A percentile compares a stretch with the other conserved stretches of the same genome.
phyloP scores from a whole-genome alignment of 2,888 invertebrate genomes.

The Rotaria macrura region DNA sequence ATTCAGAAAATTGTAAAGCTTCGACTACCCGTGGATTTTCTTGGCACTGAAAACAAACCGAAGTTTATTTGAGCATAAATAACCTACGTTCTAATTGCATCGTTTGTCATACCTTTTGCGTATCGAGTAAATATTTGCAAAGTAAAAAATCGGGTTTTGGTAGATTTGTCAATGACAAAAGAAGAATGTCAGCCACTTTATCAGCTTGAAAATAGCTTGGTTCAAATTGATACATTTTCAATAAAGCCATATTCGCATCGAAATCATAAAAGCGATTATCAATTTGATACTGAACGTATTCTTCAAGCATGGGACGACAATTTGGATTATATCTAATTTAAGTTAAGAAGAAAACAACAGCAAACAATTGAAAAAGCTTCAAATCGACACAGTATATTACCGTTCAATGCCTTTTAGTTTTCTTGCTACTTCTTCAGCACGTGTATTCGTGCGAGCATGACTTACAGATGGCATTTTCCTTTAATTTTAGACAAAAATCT shows the following conservation, averaged over 20 bases:
- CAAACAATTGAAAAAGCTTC: too few relatives aligned
- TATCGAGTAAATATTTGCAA: slow-evolving; percentile 62
- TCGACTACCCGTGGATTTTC: slow-evolving; percentile 74
- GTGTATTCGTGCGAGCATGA: not conserved
- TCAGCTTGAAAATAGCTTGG: slow-evolving; percentile 66
- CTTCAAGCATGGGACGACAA: slow-evolving; percentile 74
- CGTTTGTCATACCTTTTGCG: not conserved
- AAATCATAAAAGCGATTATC: slow-evolving; percentile 85
- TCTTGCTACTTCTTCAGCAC: not conserved
- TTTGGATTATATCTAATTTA: slow-evolving; percentile 78
- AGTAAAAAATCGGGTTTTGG: slow-evolving; percentile 94
- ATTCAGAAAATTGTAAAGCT: slow-evolving; percentile 76
- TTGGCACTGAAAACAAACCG: slow-evolving; percentile 57
- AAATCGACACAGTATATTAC: too few relatives aligned
- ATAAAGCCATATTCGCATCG: slow-evolving; percentile 87
- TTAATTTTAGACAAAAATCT: not conserved
- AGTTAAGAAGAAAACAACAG: too few relatives aligned
- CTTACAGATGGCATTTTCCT: not conserved
- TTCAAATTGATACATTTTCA: slow-evolving; percentile 89
- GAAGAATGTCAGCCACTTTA: slow-evolving; percentile 72
- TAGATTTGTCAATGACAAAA: slow-evolving; percentile 88
- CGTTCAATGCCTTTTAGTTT: slow-evolving; percentile 16
- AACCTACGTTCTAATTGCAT: not conserved
- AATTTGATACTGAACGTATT: slow-evolving; percentile 83
- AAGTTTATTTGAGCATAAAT: too few relatives aligned